Base-by-base conservation (phyloP, 1,140 invertebrate genomes). In the Drosophila triauraria region DNA sequence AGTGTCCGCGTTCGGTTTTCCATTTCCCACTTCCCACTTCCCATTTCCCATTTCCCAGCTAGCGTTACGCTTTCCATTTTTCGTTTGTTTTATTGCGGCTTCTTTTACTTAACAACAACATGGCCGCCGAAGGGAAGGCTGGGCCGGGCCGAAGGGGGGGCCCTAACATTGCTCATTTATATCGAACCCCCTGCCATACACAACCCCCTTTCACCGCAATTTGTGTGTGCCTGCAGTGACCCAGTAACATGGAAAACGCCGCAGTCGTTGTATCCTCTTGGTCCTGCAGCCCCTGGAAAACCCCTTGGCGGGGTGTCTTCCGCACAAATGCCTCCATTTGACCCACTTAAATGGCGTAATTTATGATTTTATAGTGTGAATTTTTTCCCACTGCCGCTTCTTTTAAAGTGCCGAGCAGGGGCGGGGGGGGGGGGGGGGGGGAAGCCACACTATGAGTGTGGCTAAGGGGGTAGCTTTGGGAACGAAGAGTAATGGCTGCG, bases 251-350 rank as follows among this genome's bases (percentile, higher is more conserved):
- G 80, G 67, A 91, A 91, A 91, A 79, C 70, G 72, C 84, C 84
- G 80, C 80, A 87, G 46, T 77, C 61, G 44, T 50, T 59, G 47
- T 56, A 56, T 71, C 43, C 51, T 58, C 42, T 54, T 53, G 48
- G 32, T 69, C 47, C 61, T 48, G 46, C 43, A 27, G 58, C 67
- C 71, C 67, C 59, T 81, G 72, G 75, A 58, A 71, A 74, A 69
- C 82, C 79, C 82, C 62, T 83, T 78, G 62, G 74, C 80, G 82
- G 80, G 82, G 83, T 86, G 83, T 80, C 75, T 91, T 91, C 88
- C 83, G 88, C 88, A 91, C 83, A 91, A 91, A 91, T 91, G 85
- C 88, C 84, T 87, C 88, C 83, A 91, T 91, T 91, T 91, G 88
- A 91, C 88, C 88, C 88, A 91, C 85, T 88, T 88, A 91, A 88